Percentiles rank a stretch among this genome's conserved stretches.
Evolutionary conservation across 2,888 invertebrate genomes (phyloP).

Genomic region (Stenodema calcarata): DNA sequence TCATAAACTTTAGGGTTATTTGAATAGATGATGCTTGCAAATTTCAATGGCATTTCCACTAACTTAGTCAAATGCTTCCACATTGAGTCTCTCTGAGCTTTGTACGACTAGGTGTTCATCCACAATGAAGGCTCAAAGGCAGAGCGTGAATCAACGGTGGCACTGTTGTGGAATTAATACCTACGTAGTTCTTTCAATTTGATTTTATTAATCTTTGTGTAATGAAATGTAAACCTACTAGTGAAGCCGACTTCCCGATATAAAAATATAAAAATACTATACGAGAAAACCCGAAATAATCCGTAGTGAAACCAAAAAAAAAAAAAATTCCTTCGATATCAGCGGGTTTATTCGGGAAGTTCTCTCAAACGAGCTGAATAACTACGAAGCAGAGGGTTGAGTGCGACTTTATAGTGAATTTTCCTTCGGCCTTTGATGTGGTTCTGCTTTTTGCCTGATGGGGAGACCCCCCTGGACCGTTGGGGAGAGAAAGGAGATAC

Average conservation of each 20-base stretch:
- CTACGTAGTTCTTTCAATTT: too few species aligned
- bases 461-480: not conserved
- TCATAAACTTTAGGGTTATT: too few species aligned
- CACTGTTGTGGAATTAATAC: too few species aligned
- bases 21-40: too few species aligned
- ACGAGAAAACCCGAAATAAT: not conserved
- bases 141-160: too few species aligned
- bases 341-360: not conserved
- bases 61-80: too few species aligned
- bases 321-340: not conserved
- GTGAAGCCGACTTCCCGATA: not conserved
- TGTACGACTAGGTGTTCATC: too few species aligned
- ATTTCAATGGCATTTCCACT: too few species aligned
- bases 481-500: not conserved
- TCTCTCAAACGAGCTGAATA: not conserved
- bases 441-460: not conserved
- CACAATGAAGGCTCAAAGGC: too few species aligned
- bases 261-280: not conserved
- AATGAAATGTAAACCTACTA: too few species aligned
- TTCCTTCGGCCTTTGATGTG: conserved; percentile 2
- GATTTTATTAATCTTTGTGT: too few species aligned
- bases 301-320: not conserved
- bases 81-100: too few species aligned
- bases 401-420: not conserved
- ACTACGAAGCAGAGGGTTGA: not conserved